These are phyloP conservation scores for Notechis scutatus DNA, from an alignment of 2,113 vertebrate species.

Conservation along the genomic window DNA sequence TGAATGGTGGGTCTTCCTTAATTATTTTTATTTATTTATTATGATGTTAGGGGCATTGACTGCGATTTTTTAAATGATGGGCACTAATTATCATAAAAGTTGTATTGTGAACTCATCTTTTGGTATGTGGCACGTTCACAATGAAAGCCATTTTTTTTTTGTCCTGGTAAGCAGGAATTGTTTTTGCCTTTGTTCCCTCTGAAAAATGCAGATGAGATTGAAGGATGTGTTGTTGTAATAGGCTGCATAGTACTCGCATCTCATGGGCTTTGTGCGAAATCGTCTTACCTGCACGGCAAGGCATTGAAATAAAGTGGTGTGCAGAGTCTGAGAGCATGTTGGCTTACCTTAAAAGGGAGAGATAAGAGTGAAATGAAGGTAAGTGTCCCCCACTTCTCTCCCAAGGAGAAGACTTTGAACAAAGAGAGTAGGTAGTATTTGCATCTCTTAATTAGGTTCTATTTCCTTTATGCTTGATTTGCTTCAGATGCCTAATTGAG, in stretches of 20 bases:
- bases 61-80: background rate
- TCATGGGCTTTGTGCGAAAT: background rate
- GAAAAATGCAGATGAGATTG: background rate
- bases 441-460: background rate
- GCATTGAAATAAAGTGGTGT: background rate
- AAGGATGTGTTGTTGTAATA: background rate
- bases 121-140: background rate
- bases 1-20: slow-evolving; percentile 78
- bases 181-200: background rate
- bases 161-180: background rate
- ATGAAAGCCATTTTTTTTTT: background rate
- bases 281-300: background rate
- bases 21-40: background rate
- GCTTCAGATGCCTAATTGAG: background rate
- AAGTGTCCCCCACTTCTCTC: background rate
- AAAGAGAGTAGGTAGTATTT: background rate
- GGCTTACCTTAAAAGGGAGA: background rate
- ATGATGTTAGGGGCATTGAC: background rate
- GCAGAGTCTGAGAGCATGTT: background rate
- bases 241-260: background rate
- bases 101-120: background rate
- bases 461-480: background rate
- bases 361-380: background rate
- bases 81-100: background rate
- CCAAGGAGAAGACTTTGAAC: background rate